A percentile compares a stretch with the other conserved stretches of the same genome.
Evolutionary conservation across 2,113 vertebrate species (phyloP).

Genomic region (Psilopogon haemacephalus): DNA sequence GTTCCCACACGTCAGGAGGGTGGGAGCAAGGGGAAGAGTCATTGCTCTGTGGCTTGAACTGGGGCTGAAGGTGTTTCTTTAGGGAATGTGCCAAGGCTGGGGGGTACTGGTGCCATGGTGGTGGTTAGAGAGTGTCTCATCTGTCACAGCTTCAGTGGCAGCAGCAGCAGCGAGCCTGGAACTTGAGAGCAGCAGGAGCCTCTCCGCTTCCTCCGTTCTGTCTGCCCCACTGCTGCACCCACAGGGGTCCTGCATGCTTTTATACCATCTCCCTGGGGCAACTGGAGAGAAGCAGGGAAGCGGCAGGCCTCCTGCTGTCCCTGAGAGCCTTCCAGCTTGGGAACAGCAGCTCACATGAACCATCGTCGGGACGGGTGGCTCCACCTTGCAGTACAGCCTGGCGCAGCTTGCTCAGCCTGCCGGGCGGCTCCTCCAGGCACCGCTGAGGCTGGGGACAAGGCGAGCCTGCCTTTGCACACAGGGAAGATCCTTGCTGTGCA

Average conservation of each 20-base stretch:
- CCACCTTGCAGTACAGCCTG: accelerated
- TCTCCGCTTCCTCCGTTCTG: not conserved
- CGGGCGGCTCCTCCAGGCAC: not conserved
- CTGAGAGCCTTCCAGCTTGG: not conserved
- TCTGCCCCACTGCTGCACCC: accelerated
- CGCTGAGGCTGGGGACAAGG: not conserved
- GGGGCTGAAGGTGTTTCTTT: not conserved
- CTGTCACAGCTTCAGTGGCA: not conserved
- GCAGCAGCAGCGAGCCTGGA: not conserved
- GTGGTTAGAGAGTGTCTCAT: not conserved
- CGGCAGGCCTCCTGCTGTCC: accelerated
- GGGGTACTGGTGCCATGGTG: accelerated
- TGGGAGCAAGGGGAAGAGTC: not conserved
- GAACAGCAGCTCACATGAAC: not conserved
- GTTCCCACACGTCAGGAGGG: not conserved
- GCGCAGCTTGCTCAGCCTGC: not conserved
- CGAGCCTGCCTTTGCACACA: not conserved
- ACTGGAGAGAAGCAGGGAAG: not conserved
- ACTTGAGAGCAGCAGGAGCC: not conserved
- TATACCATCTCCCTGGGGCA: accelerated
- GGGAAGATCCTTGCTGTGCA: not conserved
- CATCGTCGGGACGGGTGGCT: not conserved
- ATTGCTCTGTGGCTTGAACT: accelerated
- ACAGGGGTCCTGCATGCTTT: accelerated
- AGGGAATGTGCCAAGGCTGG: accelerated